Conservation (phyloP, 2,888 invertebrate genomes). For the Cryptus armator region DNA sequence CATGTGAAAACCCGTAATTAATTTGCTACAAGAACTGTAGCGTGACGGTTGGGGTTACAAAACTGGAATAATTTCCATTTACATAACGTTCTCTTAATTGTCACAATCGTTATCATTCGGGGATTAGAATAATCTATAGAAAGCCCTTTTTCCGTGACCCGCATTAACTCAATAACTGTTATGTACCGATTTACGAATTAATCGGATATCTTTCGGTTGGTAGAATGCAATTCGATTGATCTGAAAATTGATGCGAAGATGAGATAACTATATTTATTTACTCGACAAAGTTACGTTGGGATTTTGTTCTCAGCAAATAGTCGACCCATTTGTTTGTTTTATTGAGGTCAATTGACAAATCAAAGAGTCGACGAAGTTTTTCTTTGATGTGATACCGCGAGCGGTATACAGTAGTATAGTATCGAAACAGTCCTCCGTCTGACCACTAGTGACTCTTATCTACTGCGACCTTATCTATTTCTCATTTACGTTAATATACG, state of each 20-base stretch:
- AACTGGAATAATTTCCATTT: not conserved
- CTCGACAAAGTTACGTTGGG: not conserved
- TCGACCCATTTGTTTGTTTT: conserved; percentile 9
- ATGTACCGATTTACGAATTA: too few species aligned
- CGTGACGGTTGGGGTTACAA: not conserved
- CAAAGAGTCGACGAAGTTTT: conserved; percentile 8
- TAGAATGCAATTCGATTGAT: not conserved
- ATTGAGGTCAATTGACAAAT: conserved; percentile 36
- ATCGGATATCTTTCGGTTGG: too few species aligned
- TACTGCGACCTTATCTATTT: not conserved
- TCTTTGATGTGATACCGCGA: conserved; percentile 7
- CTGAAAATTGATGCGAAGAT: not conserved
- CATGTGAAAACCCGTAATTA: not conserved
- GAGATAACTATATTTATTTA: not conserved
- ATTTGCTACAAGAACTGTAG: too few species aligned
- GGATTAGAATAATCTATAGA: too few species aligned
- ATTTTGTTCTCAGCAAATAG: conserved; percentile 10
- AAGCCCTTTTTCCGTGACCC: too few species aligned
- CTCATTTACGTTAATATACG: conserved; percentile 3
- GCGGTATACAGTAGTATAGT: not conserved
- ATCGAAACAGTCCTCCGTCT: not conserved
- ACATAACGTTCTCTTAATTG: not conserved
- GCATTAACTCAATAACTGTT: too few species aligned
- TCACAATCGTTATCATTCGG: not conserved
- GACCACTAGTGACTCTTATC: not conserved